Evolutionary conservation across 2,113 vertebrate genomes (phyloP).

Genomic region (Beaufortia kweichowensis): DNA sequence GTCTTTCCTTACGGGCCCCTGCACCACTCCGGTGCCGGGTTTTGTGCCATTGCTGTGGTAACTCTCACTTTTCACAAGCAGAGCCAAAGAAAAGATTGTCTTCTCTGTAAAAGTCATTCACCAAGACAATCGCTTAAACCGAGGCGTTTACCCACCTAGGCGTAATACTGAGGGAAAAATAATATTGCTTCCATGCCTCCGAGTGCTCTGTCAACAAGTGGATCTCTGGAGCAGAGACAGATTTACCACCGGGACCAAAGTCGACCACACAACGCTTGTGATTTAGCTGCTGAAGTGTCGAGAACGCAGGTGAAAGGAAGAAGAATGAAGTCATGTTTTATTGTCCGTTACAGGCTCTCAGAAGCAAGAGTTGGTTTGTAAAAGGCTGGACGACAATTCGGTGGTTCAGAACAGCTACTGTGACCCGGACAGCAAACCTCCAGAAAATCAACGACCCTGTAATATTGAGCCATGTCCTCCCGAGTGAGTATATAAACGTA

Average conservation of each 20-base stretch:
- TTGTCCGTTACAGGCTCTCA: conserved; percentile 78
- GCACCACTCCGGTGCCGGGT: conserved; percentile 13
- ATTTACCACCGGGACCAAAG: background rate
- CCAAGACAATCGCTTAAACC: conserved; percentile 69
- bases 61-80: conserved; percentile 59
- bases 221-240: conserved; percentile 30
- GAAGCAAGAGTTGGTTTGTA: conserved; percentile 94
- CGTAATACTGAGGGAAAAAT: conserved; percentile 64
- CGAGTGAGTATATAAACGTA: conserved; percentile 84
- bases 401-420: conserved; percentile 96
- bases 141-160: conserved; percentile 71
- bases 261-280: conserved; percentile 42
- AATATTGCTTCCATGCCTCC: conserved; percentile 54
- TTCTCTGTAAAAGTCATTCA: conserved; percentile 74
- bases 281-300: conserved; percentile 31
- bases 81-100: conserved; percentile 73
- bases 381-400: conserved; percentile 91
- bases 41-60: conserved; percentile 53
- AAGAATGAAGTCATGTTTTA: conserved; percentile 21
- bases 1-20: conserved; percentile 22
- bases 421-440: conserved; percentile 89
- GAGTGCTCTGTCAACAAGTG: conserved; percentile 45
- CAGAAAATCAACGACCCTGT: conserved; percentile 93
- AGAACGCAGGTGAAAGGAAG: background rate
- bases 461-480: conserved; percentile 95